Evolutionary conservation across 30 jellyfish, hydroid and myxozoan species (phyloP).

Genomic region (Aurelia sp.): DNA sequence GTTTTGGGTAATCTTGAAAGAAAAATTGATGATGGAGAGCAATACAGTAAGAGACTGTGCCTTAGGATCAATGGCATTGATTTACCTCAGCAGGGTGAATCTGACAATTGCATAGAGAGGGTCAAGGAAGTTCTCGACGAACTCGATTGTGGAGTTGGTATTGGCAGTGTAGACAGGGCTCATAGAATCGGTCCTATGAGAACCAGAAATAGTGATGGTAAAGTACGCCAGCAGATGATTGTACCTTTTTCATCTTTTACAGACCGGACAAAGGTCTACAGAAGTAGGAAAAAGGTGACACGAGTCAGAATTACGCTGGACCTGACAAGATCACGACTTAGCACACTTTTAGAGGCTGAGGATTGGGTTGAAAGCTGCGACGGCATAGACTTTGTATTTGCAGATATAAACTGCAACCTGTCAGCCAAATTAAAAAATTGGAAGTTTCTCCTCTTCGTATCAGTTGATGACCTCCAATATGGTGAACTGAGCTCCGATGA

Average conservation of each 20-base stretch:
- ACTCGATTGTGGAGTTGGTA: too few relatives aligned
- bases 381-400: slow-evolving; percentile 34
- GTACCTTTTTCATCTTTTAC: slow-evolving; percentile 16
- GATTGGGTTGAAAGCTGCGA: slow-evolving; percentile 3
- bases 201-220: neutral
- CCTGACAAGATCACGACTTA: slow-evolving; percentile 9
- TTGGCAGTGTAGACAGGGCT: too few relatives aligned
- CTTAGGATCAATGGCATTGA: neutral
- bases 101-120: too few relatives aligned
- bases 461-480: neutral
- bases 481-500: too few relatives aligned
- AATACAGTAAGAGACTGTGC: slow-evolving; percentile 18
- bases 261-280: slow-evolving; percentile 24
- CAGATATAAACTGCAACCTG: slow-evolving; percentile 37
- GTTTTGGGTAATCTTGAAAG: slow-evolving; percentile 24
- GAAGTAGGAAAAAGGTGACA: slow-evolving; percentile 15
- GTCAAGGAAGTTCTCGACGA: too few relatives aligned
- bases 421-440: slow-evolving; percentile 34
- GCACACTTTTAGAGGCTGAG: slow-evolving; percentile 8
- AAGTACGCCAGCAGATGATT: slow-evolving; percentile 12
- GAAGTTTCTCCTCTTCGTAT: neutral
- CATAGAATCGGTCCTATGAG: neutral
- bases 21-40: slow-evolving; percentile 35
- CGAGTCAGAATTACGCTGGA: neutral
- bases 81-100: too few relatives aligned